Evolutionary conservation across 37 sponge, comb jelly and placozoan genomes (phyloP), one percentile per base, ranked within the genome.

Genomic region (Theonella swinhoei): DNA sequence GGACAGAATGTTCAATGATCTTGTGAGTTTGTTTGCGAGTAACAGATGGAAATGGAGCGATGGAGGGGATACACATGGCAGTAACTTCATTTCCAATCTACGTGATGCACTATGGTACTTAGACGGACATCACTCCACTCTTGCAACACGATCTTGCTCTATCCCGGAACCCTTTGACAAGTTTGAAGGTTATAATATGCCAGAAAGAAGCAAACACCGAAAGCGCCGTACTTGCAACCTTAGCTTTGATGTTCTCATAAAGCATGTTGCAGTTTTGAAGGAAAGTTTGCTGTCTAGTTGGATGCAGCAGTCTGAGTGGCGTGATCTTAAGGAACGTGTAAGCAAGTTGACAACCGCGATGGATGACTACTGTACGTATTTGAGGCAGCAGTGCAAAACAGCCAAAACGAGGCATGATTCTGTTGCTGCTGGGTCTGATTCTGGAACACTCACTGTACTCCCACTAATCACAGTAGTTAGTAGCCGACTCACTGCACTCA

Each of bases 291-390:
- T 42, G n/a, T 31, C 31, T 43, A 40, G 59, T 42, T 43, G 59
- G 75, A 75, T 75, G 75, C 75, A 75, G 54, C 54, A 75, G 25
- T 3, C 47, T 25, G 5, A 26, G 75, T 75, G 75, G 47, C 24
- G 59, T n/a, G 59, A 40, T 25, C 75, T 75, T 23, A n/a, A 59
- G 30, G 75, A 75, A n/a, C 3, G 25, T 20, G 59, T 75, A 3
- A 23, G 11, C 59, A 4, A 5, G 30, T 32, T 75, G 59, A 42
- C 75, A 42, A 75, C 75, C 23, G 17, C 30, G 22, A 43, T 75
- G 59, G 75, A 75, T 42, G 75, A 75, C 75, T 42, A 75, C 17
- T 36, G 38, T 31, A 29, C 72, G 23, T 71, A 71, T 14, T 34
- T 71, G 72, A 5, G 14, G 8, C 31, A 65, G 14, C 31, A 71